Evolutionary conservation across 2,888 invertebrate genomes (phyloP), one percentile per base, ranked within the genome.

Genomic region (Apomyelois bistriatella): DNA sequence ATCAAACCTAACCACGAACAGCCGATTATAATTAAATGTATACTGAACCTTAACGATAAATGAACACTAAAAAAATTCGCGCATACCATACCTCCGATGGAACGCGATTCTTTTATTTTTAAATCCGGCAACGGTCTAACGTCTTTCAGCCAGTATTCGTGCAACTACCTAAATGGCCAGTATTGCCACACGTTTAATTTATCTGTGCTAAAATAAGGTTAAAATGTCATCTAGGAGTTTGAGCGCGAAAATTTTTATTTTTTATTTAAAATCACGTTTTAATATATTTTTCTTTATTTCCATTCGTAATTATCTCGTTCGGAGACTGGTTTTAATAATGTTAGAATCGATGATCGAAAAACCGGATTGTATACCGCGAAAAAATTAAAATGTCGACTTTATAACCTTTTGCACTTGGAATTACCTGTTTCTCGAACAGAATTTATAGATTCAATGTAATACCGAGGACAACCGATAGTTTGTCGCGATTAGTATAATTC

Each of bases 101-200:
- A 32, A 72, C 74, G 72, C 68, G 65, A 60, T 65, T 79, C 81
- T 85, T 79, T 65, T 80, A 72, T 77, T 81, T 85, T 82, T 72
- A 82, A 88, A 87, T 83, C 85, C 83, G 79, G 74, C 85, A 85
- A 83, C 79, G 82, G 79, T 77, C 79, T 76, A 82, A 80, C 85
- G 78, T 73, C 72, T 70, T 62, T 56, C 67, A 58, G 70, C 61
- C 72, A 66, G 69, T 68, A 59, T 58, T 66, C 63, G 64, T 64
- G 62, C 70, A 70, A 71, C 74, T 70, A 68, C 75, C 61, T 67
- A 73, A 68, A 72, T 70, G 78, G 77, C 74, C 72, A 76, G 72
- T 66, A 40, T 40, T 65, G 59, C 51, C 46, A 49, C 37, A 13
- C 40, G 40, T 22, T 28, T 43, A 22, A 32, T 32, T 36, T 10